Conservation (phyloP, 2,797 vertebrate species). For the Pempheris klunzingeri region DNA sequence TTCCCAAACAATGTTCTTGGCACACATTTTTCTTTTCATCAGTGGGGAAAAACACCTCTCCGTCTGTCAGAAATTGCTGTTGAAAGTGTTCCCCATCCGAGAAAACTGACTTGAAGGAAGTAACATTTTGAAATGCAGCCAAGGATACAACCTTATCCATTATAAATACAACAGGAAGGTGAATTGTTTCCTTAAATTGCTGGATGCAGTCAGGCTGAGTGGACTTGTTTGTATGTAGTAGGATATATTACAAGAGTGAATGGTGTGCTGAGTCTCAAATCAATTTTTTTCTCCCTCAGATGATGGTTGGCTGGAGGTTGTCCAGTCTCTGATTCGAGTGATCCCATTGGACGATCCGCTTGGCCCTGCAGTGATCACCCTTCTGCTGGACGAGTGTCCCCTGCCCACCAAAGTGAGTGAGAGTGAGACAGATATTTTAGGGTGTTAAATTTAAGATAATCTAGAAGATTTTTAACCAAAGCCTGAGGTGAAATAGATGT, state of each 20-base stretch:
- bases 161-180: background rate
- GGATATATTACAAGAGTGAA: background rate
- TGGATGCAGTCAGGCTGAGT: background rate
- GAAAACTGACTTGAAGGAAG: background rate
- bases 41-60: too few species aligned
- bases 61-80: background rate
- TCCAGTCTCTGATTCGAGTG: conserved; percentile 98
- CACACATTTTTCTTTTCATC: background rate
- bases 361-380: conserved; percentile 98
- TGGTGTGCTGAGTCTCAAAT: background rate
- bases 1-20: background rate
- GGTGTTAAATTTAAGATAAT: too few species aligned
- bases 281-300: conserved; percentile 80
- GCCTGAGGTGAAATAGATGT: too few species aligned
- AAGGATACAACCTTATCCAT: background rate
- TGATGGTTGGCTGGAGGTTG: conserved; percentile 98
- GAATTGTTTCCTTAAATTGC: too few species aligned
- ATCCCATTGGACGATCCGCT: conserved; percentile 98
- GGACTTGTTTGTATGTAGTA: background rate
- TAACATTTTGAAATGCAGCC: background rate
- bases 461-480: too few species aligned
- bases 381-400: conserved; percentile 97
- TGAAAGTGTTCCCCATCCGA: background rate
- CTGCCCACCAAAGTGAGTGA: conserved; percentile 96
- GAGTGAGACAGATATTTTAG: too few species aligned